These are phyloP conservation scores for Lycocerus yunnanus DNA, from an alignment of 2,888 invertebrate genomes.

Conservation along the genomic window DNA sequence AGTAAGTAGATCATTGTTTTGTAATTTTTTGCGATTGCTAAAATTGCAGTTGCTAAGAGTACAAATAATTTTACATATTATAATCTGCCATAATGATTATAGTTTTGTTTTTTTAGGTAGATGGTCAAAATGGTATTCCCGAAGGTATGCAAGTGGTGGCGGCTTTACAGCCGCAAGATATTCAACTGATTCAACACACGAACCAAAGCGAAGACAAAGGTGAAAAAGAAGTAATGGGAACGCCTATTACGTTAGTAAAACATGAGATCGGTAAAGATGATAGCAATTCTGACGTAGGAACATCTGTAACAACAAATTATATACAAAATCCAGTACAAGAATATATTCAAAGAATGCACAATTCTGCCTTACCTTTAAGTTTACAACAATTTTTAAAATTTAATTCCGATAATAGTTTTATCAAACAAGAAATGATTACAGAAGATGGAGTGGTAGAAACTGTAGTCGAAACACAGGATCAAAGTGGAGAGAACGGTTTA, in stretches of 20 bases:
- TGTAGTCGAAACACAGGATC: conserved; percentile 53
- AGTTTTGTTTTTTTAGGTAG: conserved; percentile 40
- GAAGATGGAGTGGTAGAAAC: conserved; percentile 58
- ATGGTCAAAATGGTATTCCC: conserved; percentile 58
- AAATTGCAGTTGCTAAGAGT: background rate
- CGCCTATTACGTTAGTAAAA: conserved; percentile 60
- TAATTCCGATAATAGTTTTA: conserved; percentile 57
- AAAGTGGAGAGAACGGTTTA: conserved; percentile 46
- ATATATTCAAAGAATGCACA: conserved; percentile 57
- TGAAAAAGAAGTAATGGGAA: conserved; percentile 52
- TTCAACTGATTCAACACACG: conserved; percentile 62
- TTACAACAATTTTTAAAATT: conserved; percentile 69
- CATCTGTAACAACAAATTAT: conserved; percentile 58
- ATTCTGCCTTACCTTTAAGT: conserved; percentile 59
- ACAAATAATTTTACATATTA: background rate
- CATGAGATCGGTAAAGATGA: conserved; percentile 47
- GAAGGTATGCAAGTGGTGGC: conserved; percentile 72
- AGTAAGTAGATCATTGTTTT: conserved; percentile 54
- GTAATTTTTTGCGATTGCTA: background rate
- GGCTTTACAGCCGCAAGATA: conserved; percentile 70
- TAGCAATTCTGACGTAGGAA: conserved; percentile 36
- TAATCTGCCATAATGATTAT: background rate
- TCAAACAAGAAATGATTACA: conserved; percentile 58
- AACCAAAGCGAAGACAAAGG: conserved; percentile 35
- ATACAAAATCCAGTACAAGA: conserved; percentile 60